Evolutionary conservation across 2,797 vertebrate species (phyloP).

Genomic region (Lepidocolaptes lacrymiger): DNA sequence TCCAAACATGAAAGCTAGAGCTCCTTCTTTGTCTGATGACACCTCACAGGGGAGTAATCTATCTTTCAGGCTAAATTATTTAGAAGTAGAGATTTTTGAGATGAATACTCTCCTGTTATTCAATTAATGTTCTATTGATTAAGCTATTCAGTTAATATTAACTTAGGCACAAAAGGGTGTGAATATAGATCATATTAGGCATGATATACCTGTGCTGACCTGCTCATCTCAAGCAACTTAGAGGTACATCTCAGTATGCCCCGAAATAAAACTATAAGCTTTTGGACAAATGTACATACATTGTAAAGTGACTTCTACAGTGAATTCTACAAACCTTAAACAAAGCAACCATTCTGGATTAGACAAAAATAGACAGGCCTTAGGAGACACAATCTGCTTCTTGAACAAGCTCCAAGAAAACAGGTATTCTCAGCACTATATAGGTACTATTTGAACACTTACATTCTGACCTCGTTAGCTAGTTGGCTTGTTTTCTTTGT

Average conservation of each 20-base stretch:
- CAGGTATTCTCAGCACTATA: neutral
- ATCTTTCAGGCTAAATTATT: neutral
- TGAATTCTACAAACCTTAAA: neutral
- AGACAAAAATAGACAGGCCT: neutral
- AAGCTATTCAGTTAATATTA: constrained; percentile 10
- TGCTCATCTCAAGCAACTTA: neutral
- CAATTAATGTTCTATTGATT: constrained; percentile 15
- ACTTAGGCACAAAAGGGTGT: neutral
- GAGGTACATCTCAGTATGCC: neutral
- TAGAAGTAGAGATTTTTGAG: neutral
- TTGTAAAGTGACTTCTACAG: neutral
- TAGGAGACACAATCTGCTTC: neutral
- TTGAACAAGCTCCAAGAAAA: neutral
- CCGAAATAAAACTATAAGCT: neutral
- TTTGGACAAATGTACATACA: neutral
- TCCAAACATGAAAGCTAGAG: neutral
- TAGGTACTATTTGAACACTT: neutral
- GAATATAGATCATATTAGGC: neutral
- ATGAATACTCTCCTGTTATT: neutral
- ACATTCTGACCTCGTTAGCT: neutral
- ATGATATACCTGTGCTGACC: neutral
- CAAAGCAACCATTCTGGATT: neutral
- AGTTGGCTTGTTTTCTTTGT: neutral
- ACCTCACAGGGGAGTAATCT: neutral
- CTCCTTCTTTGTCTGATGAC: neutral